Percentiles rank a stretch among this genome's conserved stretches.
Conservation (phyloP, 2,888 invertebrate genomes). For the Lepidonotus clava region DNA sequence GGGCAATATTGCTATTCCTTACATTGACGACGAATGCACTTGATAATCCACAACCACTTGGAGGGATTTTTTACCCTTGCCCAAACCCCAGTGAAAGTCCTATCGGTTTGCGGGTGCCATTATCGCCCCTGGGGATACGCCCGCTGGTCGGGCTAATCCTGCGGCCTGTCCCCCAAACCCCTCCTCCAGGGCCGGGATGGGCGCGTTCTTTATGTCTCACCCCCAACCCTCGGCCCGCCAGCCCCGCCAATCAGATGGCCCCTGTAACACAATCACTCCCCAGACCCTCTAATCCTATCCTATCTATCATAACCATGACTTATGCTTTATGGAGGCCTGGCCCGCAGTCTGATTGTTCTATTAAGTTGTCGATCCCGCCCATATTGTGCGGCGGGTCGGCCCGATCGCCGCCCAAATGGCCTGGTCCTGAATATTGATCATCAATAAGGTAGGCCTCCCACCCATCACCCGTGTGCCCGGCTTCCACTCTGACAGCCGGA, state of each 20-base stretch:
- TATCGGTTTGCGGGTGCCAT: too few relatives aligned
- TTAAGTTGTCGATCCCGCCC: slow-evolving; percentile 38
- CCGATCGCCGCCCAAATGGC: background rate
- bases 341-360: slow-evolving; percentile 44
- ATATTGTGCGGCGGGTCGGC: slow-evolving; percentile 17
- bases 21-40: too few relatives aligned
- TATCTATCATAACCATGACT: slow-evolving; percentile 16
- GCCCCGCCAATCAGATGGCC: background rate
- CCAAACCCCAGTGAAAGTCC: too few relatives aligned
- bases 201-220: too few relatives aligned
- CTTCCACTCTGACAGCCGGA: background rate
- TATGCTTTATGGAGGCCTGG: background rate
- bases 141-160: too few relatives aligned
- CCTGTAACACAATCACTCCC: background rate
- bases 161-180: too few relatives aligned
- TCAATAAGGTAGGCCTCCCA: background rate
- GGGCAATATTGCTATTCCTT: too few relatives aligned
- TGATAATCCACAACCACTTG: too few relatives aligned
- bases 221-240: background rate
- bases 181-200: too few relatives aligned
- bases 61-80: too few relatives aligned
- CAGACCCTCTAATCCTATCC: background rate
- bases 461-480: background rate
- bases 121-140: too few relatives aligned
- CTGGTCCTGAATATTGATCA: slow-evolving; percentile 27